These are phyloP conservation scores for Phocoena sinus DNA, from an alignment of 2,113 vertebrate genomes.

Conservation along the genomic window DNA sequence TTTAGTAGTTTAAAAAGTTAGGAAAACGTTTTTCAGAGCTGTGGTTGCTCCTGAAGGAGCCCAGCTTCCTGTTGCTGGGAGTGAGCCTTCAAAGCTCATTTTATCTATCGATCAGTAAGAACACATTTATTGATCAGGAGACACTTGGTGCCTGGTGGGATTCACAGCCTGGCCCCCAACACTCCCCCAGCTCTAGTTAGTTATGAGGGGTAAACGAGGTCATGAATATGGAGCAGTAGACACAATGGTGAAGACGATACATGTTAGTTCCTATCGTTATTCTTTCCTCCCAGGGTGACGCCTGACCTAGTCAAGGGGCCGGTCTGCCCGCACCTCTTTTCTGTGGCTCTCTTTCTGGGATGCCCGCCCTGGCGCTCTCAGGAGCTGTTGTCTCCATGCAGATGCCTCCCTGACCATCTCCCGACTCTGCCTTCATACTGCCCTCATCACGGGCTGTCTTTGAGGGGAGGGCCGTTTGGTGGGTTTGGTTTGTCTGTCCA, in stretches of 20 bases:
- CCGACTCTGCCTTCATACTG: rapidly evolving
- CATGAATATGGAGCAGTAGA: not conserved
- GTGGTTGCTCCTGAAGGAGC: not conserved
- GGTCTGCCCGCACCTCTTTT: rapidly evolving
- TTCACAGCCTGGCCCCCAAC: not conserved
- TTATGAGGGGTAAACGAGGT: no score
- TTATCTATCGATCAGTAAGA: not conserved
- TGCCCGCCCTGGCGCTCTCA: not conserved
- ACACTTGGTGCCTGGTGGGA: not conserved
- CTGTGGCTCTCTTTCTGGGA: not conserved
- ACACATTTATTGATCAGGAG: not conserved
- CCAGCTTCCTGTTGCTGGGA: not conserved
- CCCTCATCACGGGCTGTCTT: not conserved
- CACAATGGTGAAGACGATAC: rapidly evolving
- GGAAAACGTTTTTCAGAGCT: not conserved
- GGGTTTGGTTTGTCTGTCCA: not conserved
- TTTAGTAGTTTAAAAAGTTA: not conserved
- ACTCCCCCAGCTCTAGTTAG: not conserved
- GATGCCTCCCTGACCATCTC: not conserved
- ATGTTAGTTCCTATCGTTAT: rapidly evolving
- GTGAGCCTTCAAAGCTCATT: not conserved
- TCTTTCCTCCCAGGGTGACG: not conserved
- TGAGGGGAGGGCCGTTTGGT: not conserved
- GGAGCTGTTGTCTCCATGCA: not conserved
- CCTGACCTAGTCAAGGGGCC: not conserved